A percentile compares a stretch with the other conserved stretches of the same genome.
Conservation (phyloP, 1,140 invertebrate species). For the Ladona fulva region DNA sequence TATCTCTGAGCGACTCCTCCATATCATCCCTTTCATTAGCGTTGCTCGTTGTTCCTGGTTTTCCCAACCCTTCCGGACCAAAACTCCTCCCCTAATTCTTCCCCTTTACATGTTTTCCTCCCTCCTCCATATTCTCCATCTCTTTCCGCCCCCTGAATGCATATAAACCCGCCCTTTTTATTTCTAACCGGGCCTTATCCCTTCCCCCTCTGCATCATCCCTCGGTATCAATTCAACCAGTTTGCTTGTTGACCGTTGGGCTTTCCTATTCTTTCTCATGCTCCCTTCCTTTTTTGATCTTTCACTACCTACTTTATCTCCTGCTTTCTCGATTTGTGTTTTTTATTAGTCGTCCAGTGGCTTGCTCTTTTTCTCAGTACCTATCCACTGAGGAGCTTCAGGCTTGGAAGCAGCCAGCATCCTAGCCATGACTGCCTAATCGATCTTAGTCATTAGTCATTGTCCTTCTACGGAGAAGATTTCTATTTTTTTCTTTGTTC, state of each 20-base stretch:
- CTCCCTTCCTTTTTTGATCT: neutral
- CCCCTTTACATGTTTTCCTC: neutral
- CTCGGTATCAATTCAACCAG: neutral
- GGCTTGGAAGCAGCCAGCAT: too few species aligned
- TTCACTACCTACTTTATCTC: neutral
- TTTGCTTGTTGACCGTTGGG: conserved; percentile 3
- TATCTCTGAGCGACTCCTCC: too few species aligned
- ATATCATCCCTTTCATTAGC: too few species aligned
- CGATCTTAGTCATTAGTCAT: too few species aligned
- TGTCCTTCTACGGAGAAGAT: too few species aligned
- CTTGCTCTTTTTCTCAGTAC: too few species aligned
- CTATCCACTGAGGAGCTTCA: too few species aligned
- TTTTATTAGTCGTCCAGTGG: too few species aligned
- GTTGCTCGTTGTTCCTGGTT: neutral
- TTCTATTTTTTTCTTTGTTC: too few species aligned
- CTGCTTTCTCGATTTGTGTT: too few species aligned
- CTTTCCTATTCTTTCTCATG: neutral
- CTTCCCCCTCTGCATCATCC: neutral
- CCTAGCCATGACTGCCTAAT: too few species aligned
- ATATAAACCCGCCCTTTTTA: conserved; percentile 1
- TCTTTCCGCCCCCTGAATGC: neutral
- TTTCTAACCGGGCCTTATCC: neutral
- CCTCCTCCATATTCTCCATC: neutral
- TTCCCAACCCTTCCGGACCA: neutral
- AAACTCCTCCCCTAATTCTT: neutral